A percentile compares a stretch with the other conserved stretches of the same genome.
phyloP scores from a whole-genome alignment of 2,888 invertebrate species.

The Lacanobia wlatinum region DNA sequence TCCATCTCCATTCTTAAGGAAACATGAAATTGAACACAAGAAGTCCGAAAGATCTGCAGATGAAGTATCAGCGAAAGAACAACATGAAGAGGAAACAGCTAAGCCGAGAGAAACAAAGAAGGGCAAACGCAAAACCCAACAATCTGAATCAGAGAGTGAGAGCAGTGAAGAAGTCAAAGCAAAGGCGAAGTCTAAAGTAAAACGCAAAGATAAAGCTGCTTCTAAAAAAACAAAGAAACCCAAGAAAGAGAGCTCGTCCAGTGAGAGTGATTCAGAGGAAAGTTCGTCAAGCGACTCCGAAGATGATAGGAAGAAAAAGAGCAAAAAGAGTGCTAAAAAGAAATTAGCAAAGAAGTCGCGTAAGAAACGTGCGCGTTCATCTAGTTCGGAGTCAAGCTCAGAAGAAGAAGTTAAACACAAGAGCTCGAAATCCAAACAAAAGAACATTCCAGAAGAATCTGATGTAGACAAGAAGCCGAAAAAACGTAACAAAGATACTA shows the following conservation, averaged over 20 bases:
- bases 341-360: slow-evolving; percentile 86
- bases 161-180: slow-evolving; percentile 86
- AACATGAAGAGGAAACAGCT: slow-evolving; percentile 81
- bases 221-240: slow-evolving; percentile 90
- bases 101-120: slow-evolving; percentile 78
- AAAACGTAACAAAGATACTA: slow-evolving; percentile 83
- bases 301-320: slow-evolving; percentile 88
- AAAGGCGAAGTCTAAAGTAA: slow-evolving; percentile 85
- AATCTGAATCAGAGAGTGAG: slow-evolving; percentile 87
- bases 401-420: slow-evolving; percentile 89
- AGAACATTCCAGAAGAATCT: slow-evolving; percentile 88
- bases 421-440: slow-evolving; percentile 86
- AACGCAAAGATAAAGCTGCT: slow-evolving; percentile 90
- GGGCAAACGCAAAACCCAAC: slow-evolving; percentile 90
- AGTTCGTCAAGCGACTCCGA: slow-evolving; percentile 89
- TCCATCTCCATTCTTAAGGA: slow-evolving; percentile 95
- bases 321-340: slow-evolving; percentile 87
- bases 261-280: slow-evolving; percentile 89
- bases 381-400: slow-evolving; percentile 89
- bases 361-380: slow-evolving; percentile 87
- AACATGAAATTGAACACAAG: slow-evolving; percentile 91
- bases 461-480: slow-evolving; percentile 86
- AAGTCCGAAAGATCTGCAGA: slow-evolving; percentile 85
- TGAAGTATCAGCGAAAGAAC: slow-evolving; percentile 87
- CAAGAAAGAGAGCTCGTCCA: slow-evolving; percentile 87